Percentiles rank a stretch among this genome's conserved stretches.
These are phyloP conservation scores for Sarcophaga peregrina DNA, from an alignment of 1,140 invertebrate genomes.

Conservation along the genomic window DNA sequence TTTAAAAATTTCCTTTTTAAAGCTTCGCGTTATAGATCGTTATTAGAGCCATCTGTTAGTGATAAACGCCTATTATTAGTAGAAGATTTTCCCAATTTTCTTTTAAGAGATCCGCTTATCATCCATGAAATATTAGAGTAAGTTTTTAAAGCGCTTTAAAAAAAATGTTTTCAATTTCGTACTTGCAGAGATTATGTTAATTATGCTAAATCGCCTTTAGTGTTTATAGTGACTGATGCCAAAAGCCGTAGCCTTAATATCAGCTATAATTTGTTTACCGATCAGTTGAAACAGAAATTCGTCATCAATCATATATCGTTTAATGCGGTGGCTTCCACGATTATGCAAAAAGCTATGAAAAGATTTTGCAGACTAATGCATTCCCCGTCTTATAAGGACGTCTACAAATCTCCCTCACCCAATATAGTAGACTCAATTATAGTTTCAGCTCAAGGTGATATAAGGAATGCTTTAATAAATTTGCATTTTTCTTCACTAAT, in stretches of 20 bases:
- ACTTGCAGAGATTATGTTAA: conserved; percentile 71
- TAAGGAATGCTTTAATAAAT: conserved; percentile 77
- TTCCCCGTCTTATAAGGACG: conserved; percentile 57
- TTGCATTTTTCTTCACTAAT: conserved; percentile 76
- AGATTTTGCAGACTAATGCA: conserved; percentile 70
- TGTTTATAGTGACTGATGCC: conserved; percentile 78
- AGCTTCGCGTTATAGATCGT: conserved; percentile 75
- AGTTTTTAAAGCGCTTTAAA: conserved; percentile 54
- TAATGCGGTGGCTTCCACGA: conserved; percentile 73
- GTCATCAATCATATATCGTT: conserved; percentile 76
- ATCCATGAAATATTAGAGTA: conserved; percentile 76
- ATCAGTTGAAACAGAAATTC: conserved; percentile 71
- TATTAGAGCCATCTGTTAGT: conserved; percentile 67
- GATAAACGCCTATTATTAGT: conserved; percentile 73
- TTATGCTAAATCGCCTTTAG: conserved; percentile 74
- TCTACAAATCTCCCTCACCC: conserved; percentile 70
- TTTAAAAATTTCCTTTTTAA: conserved; percentile 77
- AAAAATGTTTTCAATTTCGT: neutral
- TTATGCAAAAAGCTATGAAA: conserved; percentile 76
- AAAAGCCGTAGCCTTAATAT: conserved; percentile 72
- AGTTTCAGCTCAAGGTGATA: conserved; percentile 76
- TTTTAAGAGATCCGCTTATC: conserved; percentile 71
- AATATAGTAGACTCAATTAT: conserved; percentile 75
- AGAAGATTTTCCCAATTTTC: conserved; percentile 81
- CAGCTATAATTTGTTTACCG: conserved; percentile 73